Evolutionary conservation across 2,113 vertebrate genomes (phyloP), one percentile per base, ranked within the genome.

Genomic region (Sturnus vulgaris): DNA sequence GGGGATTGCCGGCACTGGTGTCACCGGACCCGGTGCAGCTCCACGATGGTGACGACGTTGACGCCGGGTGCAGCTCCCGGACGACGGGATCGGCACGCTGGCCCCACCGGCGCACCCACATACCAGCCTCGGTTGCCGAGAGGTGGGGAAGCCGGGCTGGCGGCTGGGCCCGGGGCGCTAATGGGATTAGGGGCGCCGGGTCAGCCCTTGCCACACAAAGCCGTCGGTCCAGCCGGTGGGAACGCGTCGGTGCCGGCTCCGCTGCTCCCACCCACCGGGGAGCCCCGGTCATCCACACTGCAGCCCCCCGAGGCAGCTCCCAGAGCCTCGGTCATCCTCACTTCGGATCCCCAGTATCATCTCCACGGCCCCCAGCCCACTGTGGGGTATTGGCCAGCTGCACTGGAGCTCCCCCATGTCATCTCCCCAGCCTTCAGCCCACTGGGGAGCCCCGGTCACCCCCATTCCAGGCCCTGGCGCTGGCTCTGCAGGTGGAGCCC

Each of bases 41-140:
- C 68, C 68, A 4, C 12, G 68, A 52, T 1, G 60, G 60, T n/a
- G 86, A 23, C 59, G 52, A 2, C 14, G 66, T 3, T 64, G 39
- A 31, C 25, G 56, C 70, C 50, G 50, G 50, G 83, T 35, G 76
- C 76, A 5, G 91, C 91, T 96, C 95, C 95, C 13, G 33, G 95
- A 71, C 77, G 79, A 95, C 89, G 31, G 95, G 82, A 90, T 92
- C 73, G 91, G 93, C 88, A 96, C 65, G 91, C 60, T 22, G 50
- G 95, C 86, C 86, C 86, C 93, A 60, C 86, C 40, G 47, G 88
- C 4, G 52, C 89, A 93, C 79, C 78, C 79, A 96, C 97, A 97
- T 97, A 97, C 97, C 97, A 97, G 94, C 69, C 92, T 91, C 72
- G 91, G 97, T 97, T 97, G 97, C 97, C 64, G 94, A 95, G 97